Conservation (phyloP, 2,113 vertebrate species). For the Calyptomena viridis region DNA sequence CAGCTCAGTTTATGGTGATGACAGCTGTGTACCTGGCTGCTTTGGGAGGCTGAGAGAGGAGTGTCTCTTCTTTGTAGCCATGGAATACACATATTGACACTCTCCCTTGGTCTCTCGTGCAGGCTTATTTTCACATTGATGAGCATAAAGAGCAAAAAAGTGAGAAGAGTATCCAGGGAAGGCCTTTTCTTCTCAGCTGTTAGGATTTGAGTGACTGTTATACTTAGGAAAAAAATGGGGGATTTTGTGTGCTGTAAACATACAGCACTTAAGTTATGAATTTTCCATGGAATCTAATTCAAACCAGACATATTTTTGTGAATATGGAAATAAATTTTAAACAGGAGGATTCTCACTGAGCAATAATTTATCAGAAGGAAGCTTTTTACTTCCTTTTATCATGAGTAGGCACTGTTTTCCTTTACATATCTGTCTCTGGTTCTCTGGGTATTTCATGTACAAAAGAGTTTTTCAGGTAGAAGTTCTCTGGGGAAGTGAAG, state of each 20-base stretch:
- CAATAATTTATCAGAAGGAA: neutral
- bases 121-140: neutral
- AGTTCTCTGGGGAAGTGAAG: neutral
- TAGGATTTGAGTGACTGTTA: neutral
- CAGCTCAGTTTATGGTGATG: fast-evolving
- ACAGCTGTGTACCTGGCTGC: neutral
- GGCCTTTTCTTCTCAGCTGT: neutral
- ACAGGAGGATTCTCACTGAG: neutral
- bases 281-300: neutral
- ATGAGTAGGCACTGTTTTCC: neutral
- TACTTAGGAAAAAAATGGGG: neutral
- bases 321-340: neutral
- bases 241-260: neutral
- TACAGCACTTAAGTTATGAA: neutral
- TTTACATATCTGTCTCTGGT: neutral
- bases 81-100: neutral
- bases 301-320: neutral
- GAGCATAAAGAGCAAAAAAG: neutral
- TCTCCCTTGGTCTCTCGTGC: neutral
- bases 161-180: neutral
- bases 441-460: neutral
- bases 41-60: neutral
- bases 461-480: neutral
- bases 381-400: neutral
- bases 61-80: neutral